phyloP scores from a whole-genome alignment of 2,888 invertebrate species.

The Bursaphelenchus okinawaensis region DNA sequence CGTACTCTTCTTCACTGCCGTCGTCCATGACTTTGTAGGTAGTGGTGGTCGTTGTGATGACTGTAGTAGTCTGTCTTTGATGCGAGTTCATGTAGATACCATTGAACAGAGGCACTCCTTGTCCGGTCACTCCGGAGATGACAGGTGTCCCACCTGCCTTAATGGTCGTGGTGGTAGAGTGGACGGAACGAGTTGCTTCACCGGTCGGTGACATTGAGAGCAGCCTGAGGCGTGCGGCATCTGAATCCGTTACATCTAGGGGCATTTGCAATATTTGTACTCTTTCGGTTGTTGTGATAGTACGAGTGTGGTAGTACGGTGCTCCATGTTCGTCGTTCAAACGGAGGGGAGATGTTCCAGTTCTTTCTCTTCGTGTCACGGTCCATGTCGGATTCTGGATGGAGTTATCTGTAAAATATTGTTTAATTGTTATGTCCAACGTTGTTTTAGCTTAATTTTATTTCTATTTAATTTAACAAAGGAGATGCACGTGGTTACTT shows the following conservation, averaged over 20 bases:
- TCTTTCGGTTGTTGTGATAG: constrained; percentile 53
- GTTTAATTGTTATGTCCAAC: too few species aligned
- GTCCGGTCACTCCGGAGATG: constrained; percentile 42
- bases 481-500: too few species aligned
- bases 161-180: constrained; percentile 39
- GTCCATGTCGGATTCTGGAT: constrained; percentile 39
- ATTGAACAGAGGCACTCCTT: constrained; percentile 44
- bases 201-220: constrained; percentile 47
- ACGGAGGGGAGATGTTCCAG: constrained; percentile 25
- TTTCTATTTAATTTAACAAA: too few species aligned
- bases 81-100: constrained; percentile 44
- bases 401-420: constrained; percentile 15
- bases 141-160: constrained; percentile 41
- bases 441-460: too few species aligned
- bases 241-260: constrained; percentile 32
- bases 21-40: constrained; percentile 45
- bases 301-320: constrained; percentile 47
- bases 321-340: constrained; percentile 12
- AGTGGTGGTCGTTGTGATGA: constrained; percentile 56
- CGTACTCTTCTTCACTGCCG: constrained; percentile 31
- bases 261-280: constrained; percentile 54
- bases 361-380: constrained; percentile 46
- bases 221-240: constrained; percentile 36
- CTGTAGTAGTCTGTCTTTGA: constrained; percentile 49
- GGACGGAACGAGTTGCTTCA: constrained; percentile 43